A percentile compares a stretch with the other conserved stretches of the same genome.
Evolutionary conservation across 2,888 invertebrate species (phyloP).

Genomic region (Cephus rjabovi): DNA sequence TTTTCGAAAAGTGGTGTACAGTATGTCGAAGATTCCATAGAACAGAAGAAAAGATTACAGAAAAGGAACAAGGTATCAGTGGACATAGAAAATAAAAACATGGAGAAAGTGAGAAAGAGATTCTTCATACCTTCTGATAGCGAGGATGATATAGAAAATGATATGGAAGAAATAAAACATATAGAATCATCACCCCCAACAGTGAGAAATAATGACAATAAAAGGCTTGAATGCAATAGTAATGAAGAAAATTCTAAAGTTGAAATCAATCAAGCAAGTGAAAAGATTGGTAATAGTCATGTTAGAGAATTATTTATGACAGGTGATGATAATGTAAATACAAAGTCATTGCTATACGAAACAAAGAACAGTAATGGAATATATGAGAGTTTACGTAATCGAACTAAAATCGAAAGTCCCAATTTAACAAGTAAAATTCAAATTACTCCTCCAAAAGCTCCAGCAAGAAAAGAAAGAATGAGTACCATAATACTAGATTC

Average conservation of each 20-base stretch:
- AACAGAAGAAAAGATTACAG: conserved; percentile 2
- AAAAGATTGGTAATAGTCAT: not conserved
- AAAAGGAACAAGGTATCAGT: not conserved
- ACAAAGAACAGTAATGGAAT: not conserved
- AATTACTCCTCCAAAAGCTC: not conserved
- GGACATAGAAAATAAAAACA: not conserved
- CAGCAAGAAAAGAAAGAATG: not conserved
- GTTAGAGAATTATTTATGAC: not conserved
- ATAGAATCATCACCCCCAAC: not conserved
- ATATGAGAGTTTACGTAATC: not conserved
- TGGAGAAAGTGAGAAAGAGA: not conserved
- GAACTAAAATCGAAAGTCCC: not conserved
- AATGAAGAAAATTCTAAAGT: not conserved
- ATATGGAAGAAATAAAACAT: not conserved
- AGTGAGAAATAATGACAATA: not conserved
- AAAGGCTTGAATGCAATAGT: not conserved
- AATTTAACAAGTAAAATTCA: not conserved
- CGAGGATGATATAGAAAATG: not conserved
- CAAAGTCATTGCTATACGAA: not conserved
- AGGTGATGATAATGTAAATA: not conserved
- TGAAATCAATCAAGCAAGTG: not conserved
- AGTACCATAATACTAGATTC: conserved; percentile 35
- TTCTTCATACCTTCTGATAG: not conserved
- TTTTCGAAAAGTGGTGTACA: conserved; percentile 1
- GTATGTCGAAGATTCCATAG: conserved; percentile 13